Evolutionary conservation across 2,113 vertebrate genomes (phyloP).

Genomic region (Ceratotherium simum): DNA sequence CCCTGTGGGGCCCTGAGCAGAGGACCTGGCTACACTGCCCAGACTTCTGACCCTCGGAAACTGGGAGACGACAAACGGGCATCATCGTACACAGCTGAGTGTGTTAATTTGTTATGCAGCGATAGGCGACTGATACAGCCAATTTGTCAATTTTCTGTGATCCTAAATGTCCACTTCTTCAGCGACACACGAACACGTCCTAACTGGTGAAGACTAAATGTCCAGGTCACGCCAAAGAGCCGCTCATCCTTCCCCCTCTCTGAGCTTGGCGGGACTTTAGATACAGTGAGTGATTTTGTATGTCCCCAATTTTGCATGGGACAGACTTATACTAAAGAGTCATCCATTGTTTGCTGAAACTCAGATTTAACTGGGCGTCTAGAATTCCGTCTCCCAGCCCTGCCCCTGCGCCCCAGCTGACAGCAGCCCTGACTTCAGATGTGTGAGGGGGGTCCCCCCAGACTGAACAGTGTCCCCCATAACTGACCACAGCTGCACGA

Average conservation of each 20-base stretch:
- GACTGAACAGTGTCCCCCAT: neutral
- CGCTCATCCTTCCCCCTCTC: fast-evolving
- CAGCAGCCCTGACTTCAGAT: neutral
- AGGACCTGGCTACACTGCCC: neutral
- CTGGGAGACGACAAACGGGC: too few species aligned
- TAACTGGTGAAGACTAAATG: neutral
- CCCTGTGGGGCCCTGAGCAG: neutral
- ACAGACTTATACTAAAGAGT: neutral
- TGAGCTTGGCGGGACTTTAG: neutral
- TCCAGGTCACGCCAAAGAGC: neutral
- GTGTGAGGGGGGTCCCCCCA: too few species aligned
- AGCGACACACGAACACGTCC: too few species aligned
- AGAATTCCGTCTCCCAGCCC: neutral
- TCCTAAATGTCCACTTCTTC: neutral
- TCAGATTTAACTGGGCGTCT: neutral
- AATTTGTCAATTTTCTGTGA: neutral
- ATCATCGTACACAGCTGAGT: neutral
- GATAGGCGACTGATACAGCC: neutral
- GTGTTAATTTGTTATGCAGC: neutral
- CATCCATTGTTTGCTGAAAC: neutral
- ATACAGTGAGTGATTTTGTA: neutral
- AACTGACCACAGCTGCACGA: neutral
- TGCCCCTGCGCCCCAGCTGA: fast-evolving
- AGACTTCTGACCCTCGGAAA: neutral
- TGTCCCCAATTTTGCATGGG: neutral